These are phyloP conservation scores for Allenopithecus nigroviridis DNA, from an alignment of 2,797 vertebrate genomes.

Conservation along the genomic window DNA sequence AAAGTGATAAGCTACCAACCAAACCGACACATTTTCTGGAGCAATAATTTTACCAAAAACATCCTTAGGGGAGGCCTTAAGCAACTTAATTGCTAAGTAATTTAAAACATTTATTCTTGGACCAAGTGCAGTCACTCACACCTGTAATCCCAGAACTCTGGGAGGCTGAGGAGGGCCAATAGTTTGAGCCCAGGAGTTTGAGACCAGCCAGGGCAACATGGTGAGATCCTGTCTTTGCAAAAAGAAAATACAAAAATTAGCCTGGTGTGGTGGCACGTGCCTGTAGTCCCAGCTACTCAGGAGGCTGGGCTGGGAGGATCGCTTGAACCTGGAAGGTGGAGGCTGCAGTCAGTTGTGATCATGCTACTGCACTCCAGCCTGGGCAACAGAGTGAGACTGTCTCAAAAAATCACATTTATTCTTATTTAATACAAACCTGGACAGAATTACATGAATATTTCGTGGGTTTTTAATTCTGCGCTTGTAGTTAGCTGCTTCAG, in stretches of 20 bases:
- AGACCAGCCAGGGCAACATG: too few relatives aligned
- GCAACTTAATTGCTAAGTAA: conserved; percentile 26
- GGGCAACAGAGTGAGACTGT: not conserved
- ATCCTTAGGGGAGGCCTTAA: not conserved
- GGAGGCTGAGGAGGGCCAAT: not conserved
- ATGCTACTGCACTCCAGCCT: not conserved
- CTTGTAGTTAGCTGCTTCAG: not conserved
- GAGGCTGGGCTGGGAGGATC: not conserved
- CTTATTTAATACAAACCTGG: not conserved
- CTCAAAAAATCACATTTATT: not conserved
- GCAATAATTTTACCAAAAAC: not conserved
- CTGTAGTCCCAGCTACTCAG: not conserved
- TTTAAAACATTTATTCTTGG: not conserved
- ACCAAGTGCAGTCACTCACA: not conserved
- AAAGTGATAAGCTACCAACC: not conserved
- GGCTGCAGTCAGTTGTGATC: not conserved
- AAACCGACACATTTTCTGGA: not conserved
- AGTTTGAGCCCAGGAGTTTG: not conserved
- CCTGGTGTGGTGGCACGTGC: not conserved
- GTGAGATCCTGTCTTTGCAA: not conserved
- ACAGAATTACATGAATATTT: not conserved
- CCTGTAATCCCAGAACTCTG: not conserved
- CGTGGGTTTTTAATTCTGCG: not conserved
- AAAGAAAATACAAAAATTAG: not conserved
- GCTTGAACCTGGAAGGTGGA: not conserved